Evolutionary conservation across 2,888 invertebrate genomes (phyloP), one percentile per base, ranked within the genome.

Genomic region (Clivina fossor): DNA sequence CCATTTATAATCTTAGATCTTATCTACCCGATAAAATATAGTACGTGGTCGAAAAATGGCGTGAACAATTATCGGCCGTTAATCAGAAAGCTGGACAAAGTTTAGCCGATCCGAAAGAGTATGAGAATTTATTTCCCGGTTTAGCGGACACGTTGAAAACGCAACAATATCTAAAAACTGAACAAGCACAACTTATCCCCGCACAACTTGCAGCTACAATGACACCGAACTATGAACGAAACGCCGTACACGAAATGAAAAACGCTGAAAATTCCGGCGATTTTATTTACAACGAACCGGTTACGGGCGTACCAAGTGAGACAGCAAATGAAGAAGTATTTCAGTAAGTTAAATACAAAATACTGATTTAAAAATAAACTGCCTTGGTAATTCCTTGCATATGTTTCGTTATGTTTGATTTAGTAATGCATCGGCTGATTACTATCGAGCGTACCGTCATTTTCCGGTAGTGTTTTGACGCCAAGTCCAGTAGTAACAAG

Each of bases 51-150:
- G 82, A 85, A 58, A 71, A 91, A 46, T 99, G 99, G 99, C 86
- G 90, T 61, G 87, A 88, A 48, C 84, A 87, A 56, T 75, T 93
- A 4, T 81, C 85, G 0, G 81, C 84, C 58, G 81, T 86, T 0
- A 94, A 91, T 72, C 88, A 90, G 70, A 96, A 95, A 72, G 90
- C 93, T 0, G 93, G 93, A 0, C 93, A 95, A 69, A 91, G 94
- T 43, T 79, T 99, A 58, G 98, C 99, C 1, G 95, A 97, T 78
- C 99, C 98, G 0, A 83, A 84, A 37, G 88, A 93, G 65, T 99
- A 99, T 70, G 94, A 94, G 71, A 99, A 99, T 77, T 80, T 99
- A 56, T 99, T 99, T 73, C 94, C 96, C 0, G 93, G 86, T 1
- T 80, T 88, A 60, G 76, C 78, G 58, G 87, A 92, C 63, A 79